Evolutionary conservation across 1,140 invertebrate species (phyloP).

Genomic region (Apis mellifera): DNA sequence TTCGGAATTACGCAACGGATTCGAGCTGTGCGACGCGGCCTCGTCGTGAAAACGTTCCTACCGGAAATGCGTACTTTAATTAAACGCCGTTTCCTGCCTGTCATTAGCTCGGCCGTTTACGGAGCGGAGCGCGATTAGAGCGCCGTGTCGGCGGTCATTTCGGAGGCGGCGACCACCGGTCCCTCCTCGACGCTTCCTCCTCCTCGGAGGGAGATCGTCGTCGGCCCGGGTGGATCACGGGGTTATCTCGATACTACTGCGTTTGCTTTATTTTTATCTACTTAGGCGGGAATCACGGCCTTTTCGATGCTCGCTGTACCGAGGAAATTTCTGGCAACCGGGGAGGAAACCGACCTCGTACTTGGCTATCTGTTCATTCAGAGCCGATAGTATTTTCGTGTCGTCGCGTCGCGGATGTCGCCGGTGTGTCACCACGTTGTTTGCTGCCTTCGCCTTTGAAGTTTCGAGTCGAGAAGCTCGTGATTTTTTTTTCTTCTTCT

Average conservation of each 20-base stretch:
- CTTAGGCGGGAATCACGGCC: constrained; percentile 47
- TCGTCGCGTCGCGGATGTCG: too few species aligned
- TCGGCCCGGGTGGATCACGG: not conserved
- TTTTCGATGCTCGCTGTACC: constrained; percentile 55
- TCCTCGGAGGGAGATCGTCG: not conserved
- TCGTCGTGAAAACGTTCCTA: constrained; percentile 69
- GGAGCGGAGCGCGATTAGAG: constrained; percentile 57
- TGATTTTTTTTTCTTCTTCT: too few species aligned
- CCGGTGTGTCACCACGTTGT: too few species aligned
- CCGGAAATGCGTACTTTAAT: constrained; percentile 71
- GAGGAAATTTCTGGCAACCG: constrained; percentile 58
- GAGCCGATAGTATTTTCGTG: constrained; percentile 33
- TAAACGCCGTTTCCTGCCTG: constrained; percentile 69
- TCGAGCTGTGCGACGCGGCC: constrained; percentile 37
- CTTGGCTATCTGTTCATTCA: constrained; percentile 54
- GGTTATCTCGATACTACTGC: constrained; percentile 23
- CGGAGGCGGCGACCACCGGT: not conserved
- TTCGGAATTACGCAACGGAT: constrained; percentile 54
- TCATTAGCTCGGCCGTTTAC: constrained; percentile 65
- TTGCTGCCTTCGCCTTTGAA: too few species aligned
- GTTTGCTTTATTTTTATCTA: constrained; percentile 55
- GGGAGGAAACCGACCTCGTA: constrained; percentile 12
- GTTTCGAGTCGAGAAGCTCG: too few species aligned
- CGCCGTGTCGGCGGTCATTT: constrained; percentile 24
- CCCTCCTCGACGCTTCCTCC: not conserved